Conservation (phyloP, 2,113 vertebrate species). For the Thinocorus orbignyianus region DNA sequence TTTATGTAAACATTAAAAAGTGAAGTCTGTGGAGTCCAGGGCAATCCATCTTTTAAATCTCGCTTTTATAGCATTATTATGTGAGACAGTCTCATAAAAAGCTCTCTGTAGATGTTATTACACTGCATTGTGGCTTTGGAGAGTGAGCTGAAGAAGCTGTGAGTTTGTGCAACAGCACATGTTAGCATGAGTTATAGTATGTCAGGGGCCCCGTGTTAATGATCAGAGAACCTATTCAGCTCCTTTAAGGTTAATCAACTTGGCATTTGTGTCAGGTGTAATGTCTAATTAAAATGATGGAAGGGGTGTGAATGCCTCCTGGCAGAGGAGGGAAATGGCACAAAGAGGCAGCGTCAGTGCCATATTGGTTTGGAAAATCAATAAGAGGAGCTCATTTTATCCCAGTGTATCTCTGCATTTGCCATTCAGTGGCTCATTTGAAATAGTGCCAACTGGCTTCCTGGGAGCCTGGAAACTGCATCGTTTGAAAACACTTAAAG, state of each 20-base stretch:
- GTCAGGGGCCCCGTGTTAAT: slow-evolving; percentile 78
- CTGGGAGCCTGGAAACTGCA: slow-evolving; percentile 9
- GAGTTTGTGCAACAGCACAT: slow-evolving; percentile 76
- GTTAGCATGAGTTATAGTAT: slow-evolving; percentile 78
- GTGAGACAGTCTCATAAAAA: slow-evolving; percentile 64
- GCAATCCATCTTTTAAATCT: slow-evolving; percentile 71
- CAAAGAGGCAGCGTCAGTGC: slow-evolving; percentile 68
- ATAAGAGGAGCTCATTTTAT: slow-evolving; percentile 81
- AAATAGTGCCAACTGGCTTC: slow-evolving; percentile 73
- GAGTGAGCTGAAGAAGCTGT: slow-evolving; percentile 57
- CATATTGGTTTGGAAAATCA: slow-evolving; percentile 85
- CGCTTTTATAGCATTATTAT: slow-evolving; percentile 67
- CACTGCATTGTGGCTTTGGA: slow-evolving; percentile 42
- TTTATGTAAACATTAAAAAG: slow-evolving; percentile 77
- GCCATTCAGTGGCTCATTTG: slow-evolving; percentile 74
- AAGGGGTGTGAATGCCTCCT: slow-evolving; percentile 67
- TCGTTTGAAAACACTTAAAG: slow-evolving; percentile 35
- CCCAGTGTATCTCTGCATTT: slow-evolving; percentile 73
- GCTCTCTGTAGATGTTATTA: slow-evolving; percentile 75
- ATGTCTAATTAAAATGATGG: slow-evolving; percentile 85
- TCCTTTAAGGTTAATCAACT: slow-evolving; percentile 86
- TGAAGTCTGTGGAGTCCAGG: slow-evolving; percentile 63
- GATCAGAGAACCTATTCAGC: slow-evolving; percentile 75
- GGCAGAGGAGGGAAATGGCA: slow-evolving; percentile 79
- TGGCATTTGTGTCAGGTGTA: slow-evolving; percentile 83